These are phyloP conservation scores for Drosophila borealis DNA, from an alignment of 2,888 invertebrate genomes.

Conservation along the genomic window DNA sequence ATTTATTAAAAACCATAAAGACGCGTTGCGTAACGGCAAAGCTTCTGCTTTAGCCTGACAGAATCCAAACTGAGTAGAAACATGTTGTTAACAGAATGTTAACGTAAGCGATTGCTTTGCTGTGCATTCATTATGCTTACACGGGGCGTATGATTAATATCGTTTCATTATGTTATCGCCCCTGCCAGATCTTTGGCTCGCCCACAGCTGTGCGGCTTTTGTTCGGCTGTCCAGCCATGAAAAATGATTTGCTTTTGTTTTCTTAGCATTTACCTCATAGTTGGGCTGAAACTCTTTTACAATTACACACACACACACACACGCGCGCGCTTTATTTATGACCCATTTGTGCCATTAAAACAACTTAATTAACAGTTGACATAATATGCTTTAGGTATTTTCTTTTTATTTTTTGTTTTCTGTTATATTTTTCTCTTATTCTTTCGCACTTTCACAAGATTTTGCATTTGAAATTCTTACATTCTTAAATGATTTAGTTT, in stretches of 20 bases:
- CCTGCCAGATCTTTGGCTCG: constrained; percentile 50
- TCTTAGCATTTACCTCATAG: constrained; percentile 43
- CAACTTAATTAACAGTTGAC: constrained; percentile 80
- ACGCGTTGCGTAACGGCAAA: constrained; percentile 59
- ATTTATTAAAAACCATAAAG: constrained; percentile 72
- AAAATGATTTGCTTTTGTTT: constrained; percentile 70
- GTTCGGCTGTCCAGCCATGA: constrained; percentile 62
- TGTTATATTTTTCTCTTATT: constrained; percentile 37
- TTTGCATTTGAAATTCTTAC: constrained; percentile 74
- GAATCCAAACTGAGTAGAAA: constrained; percentile 35
- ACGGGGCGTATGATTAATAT: constrained; percentile 79
- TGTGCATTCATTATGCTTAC: constrained; percentile 64
- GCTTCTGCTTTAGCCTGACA: neutral
- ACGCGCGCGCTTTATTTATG: constrained; percentile 53
- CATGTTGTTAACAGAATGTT: constrained; percentile 60
- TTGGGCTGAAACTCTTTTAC: constrained; percentile 46
- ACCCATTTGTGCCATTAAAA: constrained; percentile 60
- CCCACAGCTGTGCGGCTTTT: constrained; percentile 49
- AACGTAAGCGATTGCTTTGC: constrained; percentile 50
- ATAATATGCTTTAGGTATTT: constrained; percentile 76
- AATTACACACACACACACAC: constrained; percentile 18
- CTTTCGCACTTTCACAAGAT: constrained; percentile 48
- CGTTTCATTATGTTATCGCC: constrained; percentile 72
- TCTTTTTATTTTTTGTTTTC: constrained; percentile 55
- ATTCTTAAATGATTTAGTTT: constrained; percentile 59